A percentile compares a stretch with the other conserved stretches of the same genome.
Evolutionary conservation across 2,113 vertebrate genomes (phyloP).

Genomic region (Calyptomena viridis): DNA sequence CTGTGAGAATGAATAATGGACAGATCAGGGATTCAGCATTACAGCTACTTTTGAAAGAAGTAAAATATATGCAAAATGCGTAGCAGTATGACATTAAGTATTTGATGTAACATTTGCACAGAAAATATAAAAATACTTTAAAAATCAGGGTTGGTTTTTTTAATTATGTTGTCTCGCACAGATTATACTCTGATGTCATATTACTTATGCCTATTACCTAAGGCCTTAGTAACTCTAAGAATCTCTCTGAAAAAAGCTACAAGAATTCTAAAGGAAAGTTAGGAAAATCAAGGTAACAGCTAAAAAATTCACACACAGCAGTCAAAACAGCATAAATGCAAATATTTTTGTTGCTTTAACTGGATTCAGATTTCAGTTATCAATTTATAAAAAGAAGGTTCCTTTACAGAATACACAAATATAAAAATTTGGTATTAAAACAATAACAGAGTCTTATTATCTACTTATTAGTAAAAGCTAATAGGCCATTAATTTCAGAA

Average conservation of each 20-base stretch:
- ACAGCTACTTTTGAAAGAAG: neutral
- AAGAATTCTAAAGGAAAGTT: neutral
- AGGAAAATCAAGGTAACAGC: neutral
- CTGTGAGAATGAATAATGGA: constrained; percentile 63
- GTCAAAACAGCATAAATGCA: neutral
- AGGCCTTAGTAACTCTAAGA: neutral
- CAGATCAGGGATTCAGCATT: neutral
- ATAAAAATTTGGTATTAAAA: neutral
- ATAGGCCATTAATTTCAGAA: neutral
- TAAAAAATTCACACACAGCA: neutral
- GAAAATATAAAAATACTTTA: neutral
- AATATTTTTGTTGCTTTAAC: neutral
- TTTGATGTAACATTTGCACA: neutral
- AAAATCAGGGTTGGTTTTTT: neutral
- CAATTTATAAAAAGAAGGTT: neutral
- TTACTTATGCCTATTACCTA: neutral
- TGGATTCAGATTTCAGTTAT: neutral
- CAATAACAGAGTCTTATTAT: neutral
- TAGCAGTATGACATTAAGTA: neutral
- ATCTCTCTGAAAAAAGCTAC: neutral
- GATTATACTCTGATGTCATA: neutral
- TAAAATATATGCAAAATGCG: neutral
- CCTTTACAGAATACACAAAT: neutral
- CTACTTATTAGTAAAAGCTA: neutral
- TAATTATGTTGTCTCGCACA: neutral